phyloP scores from a whole-genome alignment of 2,113 vertebrate species.

The Paedocypris sp. region DNA sequence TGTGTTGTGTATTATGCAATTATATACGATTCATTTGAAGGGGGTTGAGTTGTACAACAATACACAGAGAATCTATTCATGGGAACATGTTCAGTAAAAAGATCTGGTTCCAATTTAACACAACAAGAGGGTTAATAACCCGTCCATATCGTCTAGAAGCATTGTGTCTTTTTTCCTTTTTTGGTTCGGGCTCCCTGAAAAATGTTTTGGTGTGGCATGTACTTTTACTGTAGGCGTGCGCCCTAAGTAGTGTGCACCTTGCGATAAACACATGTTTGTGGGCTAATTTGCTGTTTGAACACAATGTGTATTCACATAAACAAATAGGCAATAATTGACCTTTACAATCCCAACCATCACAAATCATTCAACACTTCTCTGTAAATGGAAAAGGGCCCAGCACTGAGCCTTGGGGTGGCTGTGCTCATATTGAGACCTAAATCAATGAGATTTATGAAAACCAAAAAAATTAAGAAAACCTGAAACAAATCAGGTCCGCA shows the following conservation, averaged over 20 bases:
- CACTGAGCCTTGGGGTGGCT: too few species aligned
- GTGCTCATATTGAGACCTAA: too few species aligned
- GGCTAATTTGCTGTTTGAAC: too few species aligned
- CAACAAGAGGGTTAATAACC: slow-evolving; percentile 6
- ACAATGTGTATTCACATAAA: too few species aligned
- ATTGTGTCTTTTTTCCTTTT: slow-evolving; percentile 10
- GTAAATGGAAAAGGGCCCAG: too few species aligned
- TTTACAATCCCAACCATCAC: too few species aligned
- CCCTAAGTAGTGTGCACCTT: background rate
- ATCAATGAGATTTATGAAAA: too few species aligned
- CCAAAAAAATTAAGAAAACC: too few species aligned
- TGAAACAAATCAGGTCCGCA: too few species aligned
- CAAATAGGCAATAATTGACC: too few species aligned
- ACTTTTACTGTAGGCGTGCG: background rate
- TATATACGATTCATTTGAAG: slow-evolving; percentile 31
- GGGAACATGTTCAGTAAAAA: slow-evolving; percentile 13
- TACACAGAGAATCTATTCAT: slow-evolving; percentile 54
- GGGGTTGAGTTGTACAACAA: slow-evolving; percentile 37
- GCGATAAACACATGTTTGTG: too few species aligned
- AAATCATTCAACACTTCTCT: too few species aligned
- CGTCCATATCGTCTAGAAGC: slow-evolving; percentile 28
- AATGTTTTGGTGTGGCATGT: background rate
- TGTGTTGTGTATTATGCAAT: slow-evolving; percentile 45
- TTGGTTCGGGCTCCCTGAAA: background rate
- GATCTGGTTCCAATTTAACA: slow-evolving; percentile 54